phyloP scores from a whole-genome alignment of 2,113 vertebrate genomes.

The Clarias macrocephalus region DNA sequence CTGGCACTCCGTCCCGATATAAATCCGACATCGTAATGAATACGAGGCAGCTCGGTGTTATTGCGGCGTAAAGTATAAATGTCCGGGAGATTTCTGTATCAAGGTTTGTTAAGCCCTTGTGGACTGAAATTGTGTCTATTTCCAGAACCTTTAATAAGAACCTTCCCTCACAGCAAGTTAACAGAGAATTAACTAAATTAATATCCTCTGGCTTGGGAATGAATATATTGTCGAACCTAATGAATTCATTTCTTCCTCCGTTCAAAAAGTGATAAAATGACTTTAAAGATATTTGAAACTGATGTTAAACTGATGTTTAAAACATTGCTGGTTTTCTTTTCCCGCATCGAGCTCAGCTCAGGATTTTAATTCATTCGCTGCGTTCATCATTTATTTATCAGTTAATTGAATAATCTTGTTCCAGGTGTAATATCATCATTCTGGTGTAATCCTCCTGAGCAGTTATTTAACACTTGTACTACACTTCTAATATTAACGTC shows the following conservation, averaged over 20 bases:
- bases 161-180: background rate
- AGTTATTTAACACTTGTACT: no score
- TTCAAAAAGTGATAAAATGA: background rate
- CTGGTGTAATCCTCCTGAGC: no score
- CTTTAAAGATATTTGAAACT: background rate
- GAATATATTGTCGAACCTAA: background rate
- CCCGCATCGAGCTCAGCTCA: no score
- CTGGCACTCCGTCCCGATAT: background rate
- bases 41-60: background rate
- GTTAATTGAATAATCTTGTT: no score
- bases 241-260: background rate
- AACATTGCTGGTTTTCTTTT: no score
- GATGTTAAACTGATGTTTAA: no score
- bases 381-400: no score
- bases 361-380: no score
- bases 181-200: background rate
- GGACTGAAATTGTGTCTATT: background rate
- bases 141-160: background rate
- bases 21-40: background rate
- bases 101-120: background rate
- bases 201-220: background rate
- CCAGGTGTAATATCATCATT: no score
- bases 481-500: no score
- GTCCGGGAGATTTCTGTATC: background rate
- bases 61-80: background rate